Percentiles rank a stretch among this genome's conserved stretches.
Conservation (phyloP, 2,888 invertebrate genomes). For the Sesia apiformis region DNA sequence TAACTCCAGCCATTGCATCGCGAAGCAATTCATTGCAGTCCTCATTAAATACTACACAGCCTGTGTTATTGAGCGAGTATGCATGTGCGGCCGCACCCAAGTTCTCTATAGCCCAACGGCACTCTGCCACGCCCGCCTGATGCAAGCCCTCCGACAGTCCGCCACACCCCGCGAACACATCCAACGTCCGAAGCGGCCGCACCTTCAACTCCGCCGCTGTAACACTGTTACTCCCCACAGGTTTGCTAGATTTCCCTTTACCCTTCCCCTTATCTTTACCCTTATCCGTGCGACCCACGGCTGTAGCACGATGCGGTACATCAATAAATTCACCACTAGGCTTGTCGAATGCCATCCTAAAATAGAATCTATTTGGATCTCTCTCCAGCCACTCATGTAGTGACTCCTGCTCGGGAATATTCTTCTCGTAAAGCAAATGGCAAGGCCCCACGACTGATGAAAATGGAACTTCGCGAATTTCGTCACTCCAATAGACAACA, state of each 20-base stretch:
- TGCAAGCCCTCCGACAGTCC: slow-evolving; percentile 85
- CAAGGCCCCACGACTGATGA: slow-evolving; percentile 80
- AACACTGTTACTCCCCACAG: slow-evolving; percentile 22
- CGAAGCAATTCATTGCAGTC: slow-evolving; percentile 85
- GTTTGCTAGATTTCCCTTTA: slow-evolving; percentile 76
- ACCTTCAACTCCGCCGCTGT: slow-evolving; percentile 34
- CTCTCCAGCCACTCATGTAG: slow-evolving; percentile 75
- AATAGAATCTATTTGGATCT: slow-evolving; percentile 84
- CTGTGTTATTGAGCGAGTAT: slow-evolving; percentile 83
- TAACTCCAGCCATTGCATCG: slow-evolving; percentile 78
- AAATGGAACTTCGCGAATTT: slow-evolving; percentile 78
- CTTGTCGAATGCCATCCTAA: slow-evolving; percentile 78
- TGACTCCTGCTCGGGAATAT: slow-evolving; percentile 62
- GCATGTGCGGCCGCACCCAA: slow-evolving; percentile 86
- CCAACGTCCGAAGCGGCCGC: slow-evolving; percentile 78
- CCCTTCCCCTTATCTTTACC: slow-evolving; percentile 80
- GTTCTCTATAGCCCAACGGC: slow-evolving; percentile 88
- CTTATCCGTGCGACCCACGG: slow-evolving; percentile 75
- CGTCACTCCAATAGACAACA: slow-evolving; percentile 84
- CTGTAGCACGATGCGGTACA: slow-evolving; percentile 74
- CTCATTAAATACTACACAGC: slow-evolving; percentile 83
- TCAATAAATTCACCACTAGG: slow-evolving; percentile 71
- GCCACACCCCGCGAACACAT: slow-evolving; percentile 91
- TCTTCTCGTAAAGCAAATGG: slow-evolving; percentile 77
- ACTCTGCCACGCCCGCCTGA: slow-evolving; percentile 79